A percentile compares a stretch with the other conserved stretches of the same genome.
Evolutionary conservation across 2,113 vertebrate genomes (phyloP).

Genomic region (Rana temporaria): DNA sequence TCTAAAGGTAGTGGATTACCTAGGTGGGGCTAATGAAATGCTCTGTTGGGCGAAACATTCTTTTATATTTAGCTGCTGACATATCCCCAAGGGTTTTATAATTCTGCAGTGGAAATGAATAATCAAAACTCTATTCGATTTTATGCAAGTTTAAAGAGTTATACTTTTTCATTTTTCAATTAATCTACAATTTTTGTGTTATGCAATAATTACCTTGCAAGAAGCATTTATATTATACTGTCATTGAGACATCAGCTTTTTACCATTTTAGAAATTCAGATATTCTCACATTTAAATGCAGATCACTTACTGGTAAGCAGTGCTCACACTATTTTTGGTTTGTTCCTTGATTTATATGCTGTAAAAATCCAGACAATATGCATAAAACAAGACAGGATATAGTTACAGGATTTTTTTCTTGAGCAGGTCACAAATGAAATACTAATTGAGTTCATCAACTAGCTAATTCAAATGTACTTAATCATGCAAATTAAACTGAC

Average conservation of each 20-base stretch:
- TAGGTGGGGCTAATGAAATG: too few relatives aligned
- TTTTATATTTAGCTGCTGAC: too few relatives aligned
- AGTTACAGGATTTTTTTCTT: slow-evolving; percentile 10
- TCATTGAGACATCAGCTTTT: too few relatives aligned
- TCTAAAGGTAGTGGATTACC: too few relatives aligned
- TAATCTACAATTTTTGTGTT: too few relatives aligned
- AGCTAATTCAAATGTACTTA: slow-evolving; percentile 40
- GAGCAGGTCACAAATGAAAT: slow-evolving; percentile 34
- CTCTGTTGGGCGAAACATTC: too few relatives aligned
- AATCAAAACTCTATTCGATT: not conserved
- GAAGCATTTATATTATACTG: too few relatives aligned
- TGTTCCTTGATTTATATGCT: slow-evolving; percentile 14
- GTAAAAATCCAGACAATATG: slow-evolving; percentile 23
- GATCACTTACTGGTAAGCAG: slow-evolving; percentile 5
- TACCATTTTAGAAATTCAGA: not conserved
- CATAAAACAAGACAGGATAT: slow-evolving; percentile 11
- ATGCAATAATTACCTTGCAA: too few relatives aligned
- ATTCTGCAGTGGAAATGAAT: too few relatives aligned
- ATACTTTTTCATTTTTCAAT: too few relatives aligned
- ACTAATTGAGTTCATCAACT: slow-evolving; percentile 41
- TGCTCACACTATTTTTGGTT: slow-evolving; percentile 17
- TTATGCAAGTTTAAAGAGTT: too few relatives aligned
- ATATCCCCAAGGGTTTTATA: too few relatives aligned
- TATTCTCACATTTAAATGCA: not conserved
- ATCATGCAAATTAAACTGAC: slow-evolving; percentile 38